Evolutionary conservation across 2,113 vertebrate species (phyloP).

Genomic region (Australoheros scitulus): DNA sequence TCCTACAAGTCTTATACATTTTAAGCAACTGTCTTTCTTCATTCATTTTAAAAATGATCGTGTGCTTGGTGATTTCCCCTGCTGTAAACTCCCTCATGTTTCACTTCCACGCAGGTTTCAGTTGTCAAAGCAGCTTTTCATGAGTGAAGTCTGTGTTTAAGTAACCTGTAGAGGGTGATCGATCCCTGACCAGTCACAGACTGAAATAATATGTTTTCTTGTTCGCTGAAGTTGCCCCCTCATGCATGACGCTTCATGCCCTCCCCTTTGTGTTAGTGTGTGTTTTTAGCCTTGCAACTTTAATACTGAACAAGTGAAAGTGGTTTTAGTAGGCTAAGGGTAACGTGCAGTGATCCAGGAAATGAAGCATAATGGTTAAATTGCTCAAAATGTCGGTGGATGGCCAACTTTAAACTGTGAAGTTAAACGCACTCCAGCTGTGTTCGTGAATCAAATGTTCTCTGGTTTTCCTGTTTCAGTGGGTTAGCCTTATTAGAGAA

Average conservation of each 20-base stretch:
- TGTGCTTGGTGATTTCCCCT: constrained; percentile 32
- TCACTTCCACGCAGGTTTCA: constrained; percentile 22
- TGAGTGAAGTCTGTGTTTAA: not conserved
- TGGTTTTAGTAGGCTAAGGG: constrained; percentile 2
- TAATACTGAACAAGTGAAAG: not conserved
- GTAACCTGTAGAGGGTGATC: not conserved
- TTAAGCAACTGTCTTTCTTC: constrained; percentile 1
- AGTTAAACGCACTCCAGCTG: not conserved
- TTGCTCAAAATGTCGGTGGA: not conserved
- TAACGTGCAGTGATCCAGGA: constrained; percentile 3
- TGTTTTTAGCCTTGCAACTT: not conserved
- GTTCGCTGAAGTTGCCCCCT: not conserved
- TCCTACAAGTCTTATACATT: not conserved
- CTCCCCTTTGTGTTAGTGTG: not conserved
- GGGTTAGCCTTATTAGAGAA: not conserved
- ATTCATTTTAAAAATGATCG: constrained; percentile 8
- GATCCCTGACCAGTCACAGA: not conserved
- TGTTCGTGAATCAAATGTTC: not conserved
- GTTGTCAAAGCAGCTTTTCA: not conserved
- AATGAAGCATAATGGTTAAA: constrained; percentile 8
- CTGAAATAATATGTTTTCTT: not conserved
- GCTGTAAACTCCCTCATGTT: constrained; percentile 45
- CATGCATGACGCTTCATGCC: not conserved
- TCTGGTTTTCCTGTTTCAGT: not conserved
- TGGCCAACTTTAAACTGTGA: not conserved